Evolutionary conservation across 2,113 vertebrate genomes (phyloP).

Genomic region (Hippocampus comes): DNA sequence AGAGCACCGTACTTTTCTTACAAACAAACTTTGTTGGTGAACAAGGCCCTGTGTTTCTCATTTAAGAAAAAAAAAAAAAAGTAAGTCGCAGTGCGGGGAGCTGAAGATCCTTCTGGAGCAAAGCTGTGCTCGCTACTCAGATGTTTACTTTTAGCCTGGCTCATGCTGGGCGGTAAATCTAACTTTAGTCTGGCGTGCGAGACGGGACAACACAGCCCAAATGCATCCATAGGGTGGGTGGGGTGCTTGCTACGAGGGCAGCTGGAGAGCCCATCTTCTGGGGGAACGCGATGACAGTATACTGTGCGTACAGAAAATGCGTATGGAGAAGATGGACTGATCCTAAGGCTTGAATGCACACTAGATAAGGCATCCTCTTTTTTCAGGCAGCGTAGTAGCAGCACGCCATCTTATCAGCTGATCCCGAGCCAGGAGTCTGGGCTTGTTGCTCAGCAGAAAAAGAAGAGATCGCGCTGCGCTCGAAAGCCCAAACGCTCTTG

Average conservation of each 20-base stretch:
- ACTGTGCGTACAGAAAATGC: neutral
- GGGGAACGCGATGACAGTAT: neutral
- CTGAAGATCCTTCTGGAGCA: slow-evolving; percentile 25
- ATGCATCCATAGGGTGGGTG: slow-evolving; percentile 39
- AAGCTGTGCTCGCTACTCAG: slow-evolving; percentile 33
- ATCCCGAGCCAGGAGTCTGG: slow-evolving; percentile 56
- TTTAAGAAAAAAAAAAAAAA: neutral
- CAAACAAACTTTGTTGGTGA: neutral
- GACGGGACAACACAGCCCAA: slow-evolving; percentile 40
- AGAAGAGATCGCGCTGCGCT: slow-evolving; percentile 53
- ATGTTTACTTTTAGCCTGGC: slow-evolving; percentile 50
- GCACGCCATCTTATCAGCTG: slow-evolving; percentile 68
- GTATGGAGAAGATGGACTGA: neutral
- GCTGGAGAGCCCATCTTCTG: slow-evolving; percentile 17
- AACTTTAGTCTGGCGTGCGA: slow-evolving; percentile 56
- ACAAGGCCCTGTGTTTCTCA: neutral
- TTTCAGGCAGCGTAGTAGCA: slow-evolving; percentile 57
- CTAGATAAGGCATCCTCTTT: slow-evolving; percentile 34
- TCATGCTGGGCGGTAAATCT: slow-evolving; percentile 38
- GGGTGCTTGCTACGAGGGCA: slow-evolving; percentile 1
- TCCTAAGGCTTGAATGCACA: slow-evolving; percentile 12
- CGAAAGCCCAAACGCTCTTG: slow-evolving; percentile 48
- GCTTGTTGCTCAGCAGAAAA: slow-evolving; percentile 68
- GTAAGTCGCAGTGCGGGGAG: slow-evolving; percentile 12
- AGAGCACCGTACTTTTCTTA: neutral